phyloP scores from a whole-genome alignment of 1,140 invertebrate genomes.

The Pogonomyrmex barbatus region DNA sequence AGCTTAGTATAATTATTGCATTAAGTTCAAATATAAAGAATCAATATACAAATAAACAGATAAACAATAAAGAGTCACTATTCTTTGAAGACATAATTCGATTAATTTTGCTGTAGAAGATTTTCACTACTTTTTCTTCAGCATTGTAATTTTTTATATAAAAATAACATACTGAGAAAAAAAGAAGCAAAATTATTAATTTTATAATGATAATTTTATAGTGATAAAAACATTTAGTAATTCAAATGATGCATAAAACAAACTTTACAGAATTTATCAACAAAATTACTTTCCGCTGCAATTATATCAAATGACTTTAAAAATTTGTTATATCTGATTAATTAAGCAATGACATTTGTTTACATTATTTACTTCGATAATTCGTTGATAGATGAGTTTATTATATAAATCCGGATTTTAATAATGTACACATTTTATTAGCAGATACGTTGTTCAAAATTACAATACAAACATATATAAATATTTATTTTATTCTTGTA shows the following conservation, averaged over 20 bases:
- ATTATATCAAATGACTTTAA: not conserved
- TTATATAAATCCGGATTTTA: not conserved
- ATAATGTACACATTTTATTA: not conserved
- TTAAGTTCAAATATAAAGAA: constrained; percentile 67
- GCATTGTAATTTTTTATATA: not conserved
- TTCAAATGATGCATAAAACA: not conserved
- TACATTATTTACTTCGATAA: not conserved
- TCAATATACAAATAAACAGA: constrained; percentile 57
- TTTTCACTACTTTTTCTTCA: constrained; percentile 63
- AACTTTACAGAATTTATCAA: not conserved
- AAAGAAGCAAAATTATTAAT: not conserved
- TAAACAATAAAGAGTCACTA: constrained; percentile 75
- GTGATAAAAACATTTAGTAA: not conserved
- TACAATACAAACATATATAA: not conserved
- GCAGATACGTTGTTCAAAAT: not conserved
- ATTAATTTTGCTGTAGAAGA: constrained; percentile 83
- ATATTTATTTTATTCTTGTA: not conserved
- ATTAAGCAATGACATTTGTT: not conserved
- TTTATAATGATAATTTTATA: constrained; percentile 7
- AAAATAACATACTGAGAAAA: not conserved
- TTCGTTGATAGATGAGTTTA: not conserved
- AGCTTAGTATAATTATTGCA: constrained; percentile 21
- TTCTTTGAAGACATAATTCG: constrained; percentile 84
- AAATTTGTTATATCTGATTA: not conserved
- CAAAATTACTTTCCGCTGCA: not conserved